Evolutionary conservation across 2,888 invertebrate genomes (phyloP), one percentile per base, ranked within the genome.

Genomic region (Autographa pulchrina): DNA sequence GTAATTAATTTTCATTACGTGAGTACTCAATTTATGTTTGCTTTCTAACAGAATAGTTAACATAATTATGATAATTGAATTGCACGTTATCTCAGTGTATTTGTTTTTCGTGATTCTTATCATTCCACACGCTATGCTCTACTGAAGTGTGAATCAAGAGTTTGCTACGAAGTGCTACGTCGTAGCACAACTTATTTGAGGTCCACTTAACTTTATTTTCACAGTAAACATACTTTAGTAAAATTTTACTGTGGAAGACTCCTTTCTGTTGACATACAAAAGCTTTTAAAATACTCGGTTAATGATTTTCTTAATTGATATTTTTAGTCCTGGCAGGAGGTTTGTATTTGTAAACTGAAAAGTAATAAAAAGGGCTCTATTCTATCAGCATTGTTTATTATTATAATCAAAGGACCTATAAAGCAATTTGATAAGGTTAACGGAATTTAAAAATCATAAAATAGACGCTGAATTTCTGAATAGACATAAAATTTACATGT

Each of bases 81-180:
- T 31, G 35, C 43, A 35, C 9, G 2, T 31, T 64, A 16, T 64
- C 31, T 14, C 59, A 60, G 16, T 59, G 48, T 63, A 38, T 60
- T 66, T 9, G 11, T 58, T 54, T 60, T 41, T 60, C 20, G 18
- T 35, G 66, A 16, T 20, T 75, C n/a, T 48, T 48, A n/a, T 48
- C n/a, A 48, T n/a, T 48, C 63, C 52, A 68, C 63, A 25, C 0
- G 65, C 18, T 64, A 71, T 60, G 71, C 68, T 68, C 61, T 31
- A 35, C 16, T 69, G 65, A 63, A 31, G 25, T 38, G 6, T 70
- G n/a, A 65, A 35, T 59, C 60, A 52, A 66, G 68, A 58, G 41
- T n/a, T 25, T 67, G 81, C 85, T 87, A 87, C 87, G 80, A 82
- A 74, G 58, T 68, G 82, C 83, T 84, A 84, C 84, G 84, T 48